phyloP scores from a whole-genome alignment of 2,888 invertebrate species.

The Microctonus aethiopoides region DNA sequence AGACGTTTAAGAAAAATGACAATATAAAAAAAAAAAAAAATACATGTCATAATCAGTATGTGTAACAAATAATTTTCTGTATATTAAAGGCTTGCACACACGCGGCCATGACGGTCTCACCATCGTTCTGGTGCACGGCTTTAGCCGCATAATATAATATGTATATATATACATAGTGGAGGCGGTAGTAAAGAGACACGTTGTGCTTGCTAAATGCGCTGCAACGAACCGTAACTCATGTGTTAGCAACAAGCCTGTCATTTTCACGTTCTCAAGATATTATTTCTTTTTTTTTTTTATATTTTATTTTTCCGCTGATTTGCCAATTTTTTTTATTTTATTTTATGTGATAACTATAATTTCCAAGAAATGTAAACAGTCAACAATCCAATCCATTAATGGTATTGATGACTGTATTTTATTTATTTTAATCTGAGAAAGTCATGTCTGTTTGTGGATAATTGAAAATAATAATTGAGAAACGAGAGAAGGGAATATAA shows the following conservation, averaged over 20 bases:
- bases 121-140: constrained; percentile 23
- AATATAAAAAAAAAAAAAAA: constrained; percentile 11
- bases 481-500: background rate
- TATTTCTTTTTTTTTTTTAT: background rate
- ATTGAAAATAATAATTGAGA: background rate
- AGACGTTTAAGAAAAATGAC: constrained; percentile 21
- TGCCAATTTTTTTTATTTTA: background rate
- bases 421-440: background rate
- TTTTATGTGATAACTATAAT: background rate
- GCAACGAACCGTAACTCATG: constrained; percentile 19
- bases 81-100: constrained; percentile 14
- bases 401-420: background rate
- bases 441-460: background rate
- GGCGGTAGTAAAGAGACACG: constrained; percentile 13
- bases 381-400: background rate
- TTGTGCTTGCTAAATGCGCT: constrained; percentile 19
- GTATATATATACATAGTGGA: background rate
- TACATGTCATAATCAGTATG: constrained; percentile 23
- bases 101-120: constrained; percentile 24
- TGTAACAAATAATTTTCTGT: constrained; percentile 20
- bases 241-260: constrained; percentile 24
- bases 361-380: background rate
- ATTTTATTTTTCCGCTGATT: background rate
- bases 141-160: background rate
- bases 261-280: constrained; percentile 25